Evolutionary conservation across 1,140 invertebrate species (phyloP), one percentile per base, ranked within the genome.

Genomic region (Chionoecetes opilio): DNA sequence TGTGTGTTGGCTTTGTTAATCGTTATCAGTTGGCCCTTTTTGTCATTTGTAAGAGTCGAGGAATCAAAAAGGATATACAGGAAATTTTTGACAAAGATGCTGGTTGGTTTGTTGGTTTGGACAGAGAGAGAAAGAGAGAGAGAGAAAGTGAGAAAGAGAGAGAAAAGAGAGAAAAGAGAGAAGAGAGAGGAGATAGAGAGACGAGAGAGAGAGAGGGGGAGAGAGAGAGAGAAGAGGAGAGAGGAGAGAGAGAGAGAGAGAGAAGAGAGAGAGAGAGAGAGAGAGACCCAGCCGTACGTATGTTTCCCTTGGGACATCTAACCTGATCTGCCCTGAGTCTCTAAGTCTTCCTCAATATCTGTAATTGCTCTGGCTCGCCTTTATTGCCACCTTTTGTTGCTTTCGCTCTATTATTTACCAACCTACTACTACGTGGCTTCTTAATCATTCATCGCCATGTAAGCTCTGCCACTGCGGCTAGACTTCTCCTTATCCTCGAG

Each of bases 331-430:
- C 46, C 86, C 26, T n/a, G 14, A 86, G 29, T 93, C 86, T 37
- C 86, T 82, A 93, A 94, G 93, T 94, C 93, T 90, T 38, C 86
- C 87, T 94, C 93, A 94, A 94, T 94, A 94, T 94, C 93, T 38
- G 82, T 94, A 94, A 94, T 94, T 94, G 93, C 75, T 35, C 3
- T 82, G 82, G 86, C n/a, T 31, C 31, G 53, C 93, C 87, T 94
- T 94, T 94, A 94, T 41, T 90, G 86, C 93, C 87, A 75, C 46
- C 89, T 91, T 91, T 91, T 91, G 89, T 91, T 91, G 89, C 46
- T 91, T 75, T 63, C 41, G 17, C 31, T 91, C 89, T 91, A 75
- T 91, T 91, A 91, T 91, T 91, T 91, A 91, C 46, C 41, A 34
- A 91, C 46, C 46, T 75, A 2, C 89, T 75, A 2, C 89, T 63